Percentiles rank a stretch among this genome's conserved stretches.
Evolutionary conservation across 2,113 vertebrate genomes (phyloP).

Genomic region (Phrynocephalus versicolor): DNA sequence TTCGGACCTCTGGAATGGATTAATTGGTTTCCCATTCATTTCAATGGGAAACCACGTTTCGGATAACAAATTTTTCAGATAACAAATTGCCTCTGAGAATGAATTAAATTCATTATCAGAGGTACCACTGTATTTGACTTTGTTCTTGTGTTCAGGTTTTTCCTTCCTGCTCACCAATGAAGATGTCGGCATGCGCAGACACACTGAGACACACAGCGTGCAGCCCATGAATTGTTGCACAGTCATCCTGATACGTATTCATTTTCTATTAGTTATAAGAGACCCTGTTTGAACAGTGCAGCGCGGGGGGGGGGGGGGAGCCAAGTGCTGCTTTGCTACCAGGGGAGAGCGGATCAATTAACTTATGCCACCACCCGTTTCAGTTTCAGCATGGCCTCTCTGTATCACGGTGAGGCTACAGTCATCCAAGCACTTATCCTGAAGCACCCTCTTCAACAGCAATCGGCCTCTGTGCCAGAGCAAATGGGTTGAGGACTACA

Average conservation of each 20-base stretch:
- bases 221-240: background rate
- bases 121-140: too few species aligned
- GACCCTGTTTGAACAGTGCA: slow-evolving; percentile 11
- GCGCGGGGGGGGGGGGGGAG: too few species aligned
- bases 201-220: background rate
- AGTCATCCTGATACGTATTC: background rate
- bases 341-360: slow-evolving; percentile 16
- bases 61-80: too few species aligned
- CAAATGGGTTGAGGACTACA: slow-evolving; percentile 5
- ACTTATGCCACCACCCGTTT: background rate
- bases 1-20: too few species aligned
- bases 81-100: too few species aligned
- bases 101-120: too few species aligned
- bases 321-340: background rate
- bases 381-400: slow-evolving; percentile 5
- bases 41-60: too few species aligned
- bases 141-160: background rate
- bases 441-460: slow-evolving; percentile 24
- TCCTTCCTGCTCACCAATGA: background rate
- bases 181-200: background rate
- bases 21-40: too few species aligned
- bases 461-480: slow-evolving; percentile 1
- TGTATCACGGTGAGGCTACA: slow-evolving; percentile 5
- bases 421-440: slow-evolving; percentile 18
- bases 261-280: slow-evolving; percentile 12